Conservation (phyloP, 30 jellyfish, hydroid and myxozoan genomes). For the Sanderia malayensis region DNA sequence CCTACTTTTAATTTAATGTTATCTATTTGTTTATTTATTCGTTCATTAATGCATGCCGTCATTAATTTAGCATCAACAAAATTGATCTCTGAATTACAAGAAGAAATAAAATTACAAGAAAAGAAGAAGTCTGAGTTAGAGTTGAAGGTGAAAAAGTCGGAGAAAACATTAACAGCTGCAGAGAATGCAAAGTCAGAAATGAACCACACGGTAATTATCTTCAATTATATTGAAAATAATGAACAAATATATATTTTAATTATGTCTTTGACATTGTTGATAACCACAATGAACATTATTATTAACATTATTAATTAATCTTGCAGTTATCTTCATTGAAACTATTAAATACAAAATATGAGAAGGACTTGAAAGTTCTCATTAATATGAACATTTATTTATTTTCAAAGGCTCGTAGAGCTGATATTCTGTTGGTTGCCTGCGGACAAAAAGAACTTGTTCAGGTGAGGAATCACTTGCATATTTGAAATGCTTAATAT, state of each 20-base stretch:
- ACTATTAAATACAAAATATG: slow-evolving; percentile 60
- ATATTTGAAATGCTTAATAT: no score
- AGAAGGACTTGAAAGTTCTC: slow-evolving; percentile 42
- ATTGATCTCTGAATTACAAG: slow-evolving; percentile 13
- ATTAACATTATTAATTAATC: no score
- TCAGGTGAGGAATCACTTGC: slow-evolving; percentile 65
- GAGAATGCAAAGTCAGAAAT: slow-evolving; percentile 43
- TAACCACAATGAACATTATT: no score
- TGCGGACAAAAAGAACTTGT: slow-evolving; percentile 87
- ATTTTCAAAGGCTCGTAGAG: slow-evolving; percentile 63
- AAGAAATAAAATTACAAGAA: slow-evolving; percentile 11
- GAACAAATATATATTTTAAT: neutral
- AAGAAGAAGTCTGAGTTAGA: slow-evolving; percentile 15
- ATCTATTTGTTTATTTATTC: no score
- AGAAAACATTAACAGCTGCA: slow-evolving; percentile 24
- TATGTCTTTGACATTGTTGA: no score
- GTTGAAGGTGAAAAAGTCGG: slow-evolving; percentile 23
- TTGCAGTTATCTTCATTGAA: slow-evolving; percentile 63
- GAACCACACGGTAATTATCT: slow-evolving; percentile 36
- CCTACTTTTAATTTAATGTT: no score
- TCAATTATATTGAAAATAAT: no score
- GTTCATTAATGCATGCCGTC: no score
- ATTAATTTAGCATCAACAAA: slow-evolving; percentile 24
- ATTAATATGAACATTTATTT: no score
- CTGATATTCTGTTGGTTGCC: slow-evolving; percentile 88